Evolutionary conservation across 2,797 vertebrate genomes (phyloP), one percentile per base, ranked within the genome.

Genomic region (Sebastes nivosus): DNA sequence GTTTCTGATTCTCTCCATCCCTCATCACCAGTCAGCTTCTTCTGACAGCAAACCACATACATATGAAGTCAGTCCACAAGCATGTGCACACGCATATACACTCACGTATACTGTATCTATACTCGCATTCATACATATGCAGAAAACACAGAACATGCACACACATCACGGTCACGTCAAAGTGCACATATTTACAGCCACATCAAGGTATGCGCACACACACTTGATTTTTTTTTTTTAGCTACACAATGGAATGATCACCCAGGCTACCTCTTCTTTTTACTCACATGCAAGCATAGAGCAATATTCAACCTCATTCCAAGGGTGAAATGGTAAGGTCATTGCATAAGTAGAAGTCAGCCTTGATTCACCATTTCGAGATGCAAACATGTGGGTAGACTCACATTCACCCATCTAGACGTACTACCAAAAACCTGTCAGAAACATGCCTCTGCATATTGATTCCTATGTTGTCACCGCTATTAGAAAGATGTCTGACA

Each of bases 1-100:
- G 92, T 94, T 95, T 93, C 94, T 95, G 93, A 95, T 95, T 95
- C 91, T 90, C 89, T 90, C 82, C 89, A 94, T 94, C 92, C 92
- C 90, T 95, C 95, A 95, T 95, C 90, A 91, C 84, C 87, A 92
- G 88, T 89, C 93, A 88, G 88, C 85, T 82, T 87, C 85, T 88
- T 77, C 79, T 93, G 93, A 94, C 92, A 92, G 92, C 92, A 85
- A 85, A 65, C 85, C 75, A 72, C 89, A 90, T 93, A 80, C 80
- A 78, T 86, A 82, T 90, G 74, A 88, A 89, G 89, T 85, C 87
- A 83, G 58, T 75, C 79, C 75, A 87, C 83, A 90, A 79, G 57
- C 75, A 67, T 18, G 38, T 58, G 66, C 75, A 46, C 67, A 8
- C 3, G 2, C 65, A 57, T 57, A 32, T 20, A 64, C 29, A 71